Evolutionary conservation across 2,888 invertebrate genomes (phyloP).

Genomic region (Neria commutata): DNA sequence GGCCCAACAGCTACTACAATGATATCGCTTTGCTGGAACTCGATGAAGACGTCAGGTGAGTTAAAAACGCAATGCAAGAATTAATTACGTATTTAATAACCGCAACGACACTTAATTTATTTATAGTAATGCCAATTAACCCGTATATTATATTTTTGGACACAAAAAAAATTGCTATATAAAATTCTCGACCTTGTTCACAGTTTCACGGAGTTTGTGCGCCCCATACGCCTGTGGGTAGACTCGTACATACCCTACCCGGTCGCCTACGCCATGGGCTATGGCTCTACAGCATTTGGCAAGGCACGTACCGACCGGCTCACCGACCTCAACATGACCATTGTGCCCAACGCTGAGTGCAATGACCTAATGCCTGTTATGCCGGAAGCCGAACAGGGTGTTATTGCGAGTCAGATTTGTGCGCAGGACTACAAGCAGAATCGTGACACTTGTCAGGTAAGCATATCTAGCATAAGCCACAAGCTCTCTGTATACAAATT

Average conservation of each 20-base stretch:
- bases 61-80: no score
- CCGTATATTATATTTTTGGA: background rate
- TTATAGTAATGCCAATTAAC: background rate
- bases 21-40: conserved; percentile 53
- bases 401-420: conserved; percentile 55
- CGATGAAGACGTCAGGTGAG: conserved; percentile 44
- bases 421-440: conserved; percentile 49
- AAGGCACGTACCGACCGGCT: conserved; percentile 52
- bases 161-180: background rate
- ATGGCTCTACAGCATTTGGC: conserved; percentile 65
- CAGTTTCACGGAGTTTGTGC: conserved; percentile 54
- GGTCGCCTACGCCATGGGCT: conserved; percentile 68
- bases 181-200: background rate
- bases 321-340: conserved; percentile 51
- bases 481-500: no score
- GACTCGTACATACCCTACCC: conserved; percentile 51
- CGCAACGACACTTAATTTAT: background rate
- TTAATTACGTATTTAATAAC: no score
- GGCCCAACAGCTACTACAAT: conserved; percentile 42
- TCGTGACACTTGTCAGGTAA: conserved; percentile 56
- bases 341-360: conserved; percentile 53
- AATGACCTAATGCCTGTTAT: conserved; percentile 41
- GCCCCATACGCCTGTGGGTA: conserved; percentile 68
- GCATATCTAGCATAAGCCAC: no score
- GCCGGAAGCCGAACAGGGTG: conserved; percentile 44